Evolutionary conservation across 1,140 invertebrate species (phyloP).

Genomic region (Riptortus pedestris): DNA sequence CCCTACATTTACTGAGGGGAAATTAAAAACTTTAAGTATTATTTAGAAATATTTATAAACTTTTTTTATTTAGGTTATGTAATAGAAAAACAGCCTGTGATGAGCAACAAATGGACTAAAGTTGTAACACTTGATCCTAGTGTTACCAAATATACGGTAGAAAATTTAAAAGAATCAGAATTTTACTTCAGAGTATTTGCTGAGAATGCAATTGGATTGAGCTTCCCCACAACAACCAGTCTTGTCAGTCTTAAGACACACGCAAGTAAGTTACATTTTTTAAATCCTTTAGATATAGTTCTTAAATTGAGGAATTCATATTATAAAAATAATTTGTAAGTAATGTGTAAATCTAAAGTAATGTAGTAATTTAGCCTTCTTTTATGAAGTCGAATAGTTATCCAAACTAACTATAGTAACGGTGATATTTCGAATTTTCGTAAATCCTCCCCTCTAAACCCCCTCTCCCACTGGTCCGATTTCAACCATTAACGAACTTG

Average conservation of each 20-base stretch:
- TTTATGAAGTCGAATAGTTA: no score
- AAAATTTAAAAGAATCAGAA: conserved; percentile 81
- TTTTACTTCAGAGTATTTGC: conserved; percentile 85
- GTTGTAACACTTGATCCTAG: conserved; percentile 72
- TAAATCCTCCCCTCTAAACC: no score
- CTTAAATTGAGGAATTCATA: not conserved
- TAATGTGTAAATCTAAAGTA: no score
- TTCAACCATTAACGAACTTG: no score
- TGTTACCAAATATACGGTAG: conserved; percentile 62
- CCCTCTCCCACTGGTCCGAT: no score
- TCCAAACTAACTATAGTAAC: no score
- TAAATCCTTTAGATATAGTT: not conserved
- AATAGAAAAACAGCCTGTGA: conserved; percentile 74
- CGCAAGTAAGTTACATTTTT: conserved; percentile 67
- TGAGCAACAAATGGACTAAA: conserved; percentile 75
- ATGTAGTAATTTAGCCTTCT: no score
- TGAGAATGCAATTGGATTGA: conserved; percentile 79
- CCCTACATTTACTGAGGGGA: no score
- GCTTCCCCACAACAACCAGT: conserved; percentile 66
- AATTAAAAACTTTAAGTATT: no score
- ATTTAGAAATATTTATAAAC: no score
- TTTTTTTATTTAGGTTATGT: conserved; percentile 59
- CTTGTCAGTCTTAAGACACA: conserved; percentile 80
- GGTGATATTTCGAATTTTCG: no score
- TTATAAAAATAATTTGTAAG: no score